Evolutionary conservation across 2,888 invertebrate species (phyloP).

Genomic region (Leptopilina drosophilae): DNA sequence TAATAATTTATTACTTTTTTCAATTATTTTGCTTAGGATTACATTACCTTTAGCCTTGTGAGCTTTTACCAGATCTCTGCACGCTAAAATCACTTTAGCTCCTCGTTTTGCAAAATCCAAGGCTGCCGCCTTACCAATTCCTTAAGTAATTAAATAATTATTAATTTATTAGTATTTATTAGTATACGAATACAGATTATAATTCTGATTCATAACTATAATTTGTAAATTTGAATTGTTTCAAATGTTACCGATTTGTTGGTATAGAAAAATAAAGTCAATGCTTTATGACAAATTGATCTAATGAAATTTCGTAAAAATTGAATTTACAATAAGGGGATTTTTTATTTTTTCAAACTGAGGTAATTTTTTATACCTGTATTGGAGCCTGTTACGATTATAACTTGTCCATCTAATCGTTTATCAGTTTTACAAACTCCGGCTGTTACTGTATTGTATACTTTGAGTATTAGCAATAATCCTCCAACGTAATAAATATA

Average conservation of each 20-base stretch:
- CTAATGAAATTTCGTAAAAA: too few species aligned
- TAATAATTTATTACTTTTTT: not conserved
- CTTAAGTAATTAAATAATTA: not conserved
- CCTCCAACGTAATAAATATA: slow-evolving; percentile 14
- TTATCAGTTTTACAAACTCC: slow-evolving; percentile 14
- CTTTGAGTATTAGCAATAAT: not conserved
- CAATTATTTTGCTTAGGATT: not conserved
- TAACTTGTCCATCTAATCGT: slow-evolving; percentile 25
- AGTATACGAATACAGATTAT: not conserved
- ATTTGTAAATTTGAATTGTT: too few species aligned
- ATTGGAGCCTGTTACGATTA: slow-evolving; percentile 19
- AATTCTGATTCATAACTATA: too few species aligned
- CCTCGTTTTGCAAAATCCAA: slow-evolving; percentile 24
- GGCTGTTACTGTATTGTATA: not conserved
- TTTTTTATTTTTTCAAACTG: too few species aligned
- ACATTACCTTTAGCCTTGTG: not conserved
- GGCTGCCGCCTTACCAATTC: slow-evolving; percentile 16
- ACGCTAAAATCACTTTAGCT: slow-evolving; percentile 31
- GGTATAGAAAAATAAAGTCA: too few species aligned
- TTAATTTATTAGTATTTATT: not conserved
- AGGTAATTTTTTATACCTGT: not conserved
- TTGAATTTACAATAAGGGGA: too few species aligned
- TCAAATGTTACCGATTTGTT: too few species aligned
- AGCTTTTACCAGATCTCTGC: slow-evolving; percentile 17
- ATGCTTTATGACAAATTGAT: too few species aligned